These are phyloP conservation scores for Acleris literana DNA, from an alignment of 2,888 invertebrate genomes.

Conservation along the genomic window DNA sequence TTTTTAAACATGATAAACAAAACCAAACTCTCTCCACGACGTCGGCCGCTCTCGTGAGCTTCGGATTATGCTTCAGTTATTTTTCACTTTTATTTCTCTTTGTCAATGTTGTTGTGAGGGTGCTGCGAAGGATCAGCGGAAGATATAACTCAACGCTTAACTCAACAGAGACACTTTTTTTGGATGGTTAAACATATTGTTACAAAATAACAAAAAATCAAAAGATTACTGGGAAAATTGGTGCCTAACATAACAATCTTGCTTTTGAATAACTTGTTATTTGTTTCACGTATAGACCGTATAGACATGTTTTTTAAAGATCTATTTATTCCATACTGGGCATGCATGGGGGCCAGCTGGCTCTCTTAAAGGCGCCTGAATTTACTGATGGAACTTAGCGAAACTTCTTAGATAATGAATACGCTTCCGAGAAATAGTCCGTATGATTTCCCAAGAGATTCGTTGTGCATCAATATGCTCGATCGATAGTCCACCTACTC, in stretches of 20 bases:
- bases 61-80: slow-evolving; percentile 33
- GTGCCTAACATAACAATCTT: slow-evolving; percentile 18
- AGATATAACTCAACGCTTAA: slow-evolving; percentile 60
- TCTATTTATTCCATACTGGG: background rate
- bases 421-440: slow-evolving; percentile 49
- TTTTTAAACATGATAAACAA: slow-evolving; percentile 24
- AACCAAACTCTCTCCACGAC: slow-evolving; percentile 11
- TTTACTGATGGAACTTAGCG: slow-evolving; percentile 51
- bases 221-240: slow-evolving; percentile 40
- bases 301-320: slow-evolving; percentile 1
- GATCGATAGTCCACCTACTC: slow-evolving; percentile 36
- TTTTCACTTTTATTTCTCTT: slow-evolving; percentile 46
- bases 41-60: slow-evolving; percentile 20
- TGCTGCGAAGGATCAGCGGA: slow-evolving; percentile 51
- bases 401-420: slow-evolving; percentile 50
- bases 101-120: slow-evolving; percentile 43
- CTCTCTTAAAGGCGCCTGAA: slow-evolving; percentile 37
- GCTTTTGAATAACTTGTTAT: slow-evolving; percentile 5
- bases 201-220: slow-evolving; percentile 42
- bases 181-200: slow-evolving; percentile 51
- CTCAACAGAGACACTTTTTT: slow-evolving; percentile 40
- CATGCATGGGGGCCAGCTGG: slow-evolving; percentile 22
- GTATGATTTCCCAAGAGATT: slow-evolving; percentile 32
- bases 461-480: slow-evolving; percentile 38
- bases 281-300: slow-evolving; percentile 15